Evolutionary conservation across 2,113 vertebrate genomes (phyloP).

Genomic region (Thymallus thymallus): DNA sequence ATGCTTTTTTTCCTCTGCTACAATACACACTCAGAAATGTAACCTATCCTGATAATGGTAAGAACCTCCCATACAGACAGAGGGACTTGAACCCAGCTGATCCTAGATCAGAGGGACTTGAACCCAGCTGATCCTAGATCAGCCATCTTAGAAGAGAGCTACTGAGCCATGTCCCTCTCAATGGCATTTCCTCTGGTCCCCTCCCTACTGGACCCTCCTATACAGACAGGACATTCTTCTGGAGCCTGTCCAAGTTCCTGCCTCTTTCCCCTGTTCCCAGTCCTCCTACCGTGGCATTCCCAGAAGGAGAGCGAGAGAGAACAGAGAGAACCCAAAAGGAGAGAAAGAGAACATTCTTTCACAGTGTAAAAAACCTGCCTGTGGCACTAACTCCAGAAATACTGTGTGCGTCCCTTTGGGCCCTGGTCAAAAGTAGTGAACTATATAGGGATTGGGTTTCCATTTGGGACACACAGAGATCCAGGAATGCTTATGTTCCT

Average conservation of each 20-base stretch:
- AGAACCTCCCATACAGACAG: too few species aligned
- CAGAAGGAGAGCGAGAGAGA: conserved; percentile 14
- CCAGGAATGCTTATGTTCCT: not conserved
- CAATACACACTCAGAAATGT: too few species aligned
- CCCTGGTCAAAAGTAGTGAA: too few species aligned
- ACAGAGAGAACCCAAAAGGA: too few species aligned
- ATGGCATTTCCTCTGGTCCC: conserved; percentile 69
- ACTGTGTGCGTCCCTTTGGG: too few species aligned
- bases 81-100: too few species aligned
- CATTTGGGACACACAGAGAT: too few species aligned
- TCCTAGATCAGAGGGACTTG: too few species aligned
- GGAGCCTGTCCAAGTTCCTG: conserved; percentile 46
- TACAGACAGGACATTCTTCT: conserved; percentile 77
- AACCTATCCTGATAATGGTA: too few species aligned
- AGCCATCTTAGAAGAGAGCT: conserved; percentile 6
- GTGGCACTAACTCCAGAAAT: conserved; percentile 14
- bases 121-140: not conserved
- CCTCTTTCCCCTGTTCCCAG: conserved; percentile 34
- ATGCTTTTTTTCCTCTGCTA: too few species aligned
- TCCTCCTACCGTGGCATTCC: conserved; percentile 27
- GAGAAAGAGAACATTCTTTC: conserved; percentile 49
- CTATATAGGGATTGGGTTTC: too few species aligned
- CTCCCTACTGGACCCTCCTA: conserved; percentile 75
- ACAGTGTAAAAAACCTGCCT: conserved; percentile 38
- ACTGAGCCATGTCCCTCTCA: conserved; percentile 63